Evolutionary conservation across 2,888 invertebrate species (phyloP).

Genomic region (Elmis aenea): DNA sequence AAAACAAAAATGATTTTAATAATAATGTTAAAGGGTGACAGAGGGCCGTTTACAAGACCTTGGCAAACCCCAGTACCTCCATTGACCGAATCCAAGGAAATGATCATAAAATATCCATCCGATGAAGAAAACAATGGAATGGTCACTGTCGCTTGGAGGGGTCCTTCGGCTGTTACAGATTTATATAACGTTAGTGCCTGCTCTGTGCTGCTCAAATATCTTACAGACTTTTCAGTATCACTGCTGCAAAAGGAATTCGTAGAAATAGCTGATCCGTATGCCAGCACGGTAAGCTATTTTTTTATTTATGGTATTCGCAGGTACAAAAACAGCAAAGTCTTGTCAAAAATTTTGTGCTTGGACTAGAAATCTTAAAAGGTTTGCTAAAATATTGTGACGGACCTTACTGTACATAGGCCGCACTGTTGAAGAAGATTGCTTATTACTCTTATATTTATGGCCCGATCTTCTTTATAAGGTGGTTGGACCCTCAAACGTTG

Average conservation of each 20-base stretch:
- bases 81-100: conserved; percentile 51
- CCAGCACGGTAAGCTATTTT: conserved; percentile 61
- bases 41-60: conserved; percentile 61
- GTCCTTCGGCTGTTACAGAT: conserved; percentile 60
- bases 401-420: too few relatives aligned
- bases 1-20: too few relatives aligned
- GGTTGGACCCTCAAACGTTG: too few relatives aligned
- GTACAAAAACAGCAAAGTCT: conserved; percentile 6
- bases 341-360: too few relatives aligned
- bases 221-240: conserved; percentile 82
- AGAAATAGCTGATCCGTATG: conserved; percentile 74
- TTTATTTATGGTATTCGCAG: too few relatives aligned
- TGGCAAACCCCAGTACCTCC: conserved; percentile 73
- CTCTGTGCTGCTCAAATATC: conserved; percentile 69
- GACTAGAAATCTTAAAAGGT: too few relatives aligned
- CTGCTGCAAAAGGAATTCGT: conserved; percentile 80
- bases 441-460: too few relatives aligned
- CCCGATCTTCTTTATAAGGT: too few relatives aligned
- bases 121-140: conserved; percentile 80
- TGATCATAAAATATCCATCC: conserved; percentile 67
- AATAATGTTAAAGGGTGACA: conserved; percentile 42
- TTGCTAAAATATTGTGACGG: too few relatives aligned
- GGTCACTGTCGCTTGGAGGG: conserved; percentile 74
- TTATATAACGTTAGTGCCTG: conserved; percentile 59
- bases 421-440: too few relatives aligned